These are phyloP conservation scores for Festucalex cinctus DNA, from an alignment of 2,113 vertebrate species.

Conservation along the genomic window DNA sequence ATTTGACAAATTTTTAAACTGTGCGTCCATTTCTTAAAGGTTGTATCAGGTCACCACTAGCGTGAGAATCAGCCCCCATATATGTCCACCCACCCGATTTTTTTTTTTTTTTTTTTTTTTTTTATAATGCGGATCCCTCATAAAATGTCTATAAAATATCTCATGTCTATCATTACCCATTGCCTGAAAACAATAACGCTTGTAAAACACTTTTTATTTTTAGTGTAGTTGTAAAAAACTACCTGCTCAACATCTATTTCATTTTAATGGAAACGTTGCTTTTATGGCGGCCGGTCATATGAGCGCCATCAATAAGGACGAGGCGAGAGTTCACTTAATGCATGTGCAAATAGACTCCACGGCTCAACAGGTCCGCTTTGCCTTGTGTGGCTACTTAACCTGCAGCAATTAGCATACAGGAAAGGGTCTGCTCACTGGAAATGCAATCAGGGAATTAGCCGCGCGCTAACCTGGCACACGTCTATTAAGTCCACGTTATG, in stretches of 20 bases:
- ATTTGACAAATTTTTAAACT: not conserved
- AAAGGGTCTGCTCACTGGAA: conserved; percentile 68
- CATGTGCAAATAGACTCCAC: conserved; percentile 40
- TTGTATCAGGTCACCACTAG: conserved; percentile 44
- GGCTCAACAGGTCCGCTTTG: conserved; percentile 53
- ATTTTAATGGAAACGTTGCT: conserved; percentile 67
- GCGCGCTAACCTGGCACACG: conserved; percentile 47
- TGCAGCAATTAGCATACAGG: conserved; percentile 66
- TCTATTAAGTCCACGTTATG: conserved; percentile 52
- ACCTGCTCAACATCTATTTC: conserved; percentile 57
- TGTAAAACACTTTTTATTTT: conserved; percentile 72
- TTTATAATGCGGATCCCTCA: too few species aligned
- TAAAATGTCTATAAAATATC: conserved; percentile 74
- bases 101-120: conserved; percentile 29
- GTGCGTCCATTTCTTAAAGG: not conserved
- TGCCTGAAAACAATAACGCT: conserved; percentile 71
- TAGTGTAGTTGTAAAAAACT: conserved; percentile 70
- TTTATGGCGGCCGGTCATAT: conserved; percentile 67
- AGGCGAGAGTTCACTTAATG: conserved; percentile 55
- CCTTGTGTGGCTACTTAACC: conserved; percentile 60
- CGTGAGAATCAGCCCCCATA: conserved; percentile 69
- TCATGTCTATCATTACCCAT: conserved; percentile 60
- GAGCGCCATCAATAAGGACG: conserved; percentile 67
- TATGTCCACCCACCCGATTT: conserved; percentile 41
- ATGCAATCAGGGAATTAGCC: conserved; percentile 70